phyloP scores from a whole-genome alignment of 2,888 invertebrate genomes.

The Chrysolina americana region DNA sequence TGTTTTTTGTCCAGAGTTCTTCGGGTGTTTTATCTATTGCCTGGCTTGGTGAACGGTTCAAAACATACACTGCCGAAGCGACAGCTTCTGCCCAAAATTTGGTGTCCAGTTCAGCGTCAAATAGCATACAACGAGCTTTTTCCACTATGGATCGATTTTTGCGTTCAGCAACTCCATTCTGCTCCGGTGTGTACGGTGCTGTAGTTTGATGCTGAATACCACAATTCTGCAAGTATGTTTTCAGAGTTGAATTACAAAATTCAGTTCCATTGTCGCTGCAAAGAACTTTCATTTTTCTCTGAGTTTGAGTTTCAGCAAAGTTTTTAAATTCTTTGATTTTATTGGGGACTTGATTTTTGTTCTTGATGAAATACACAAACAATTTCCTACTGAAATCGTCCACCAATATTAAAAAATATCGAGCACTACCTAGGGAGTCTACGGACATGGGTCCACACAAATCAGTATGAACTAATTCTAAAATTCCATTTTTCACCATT shows the following conservation, averaged over 20 bases:
- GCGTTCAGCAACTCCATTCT: constrained; percentile 49
- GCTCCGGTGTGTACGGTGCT: constrained; percentile 48
- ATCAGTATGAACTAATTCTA: background rate
- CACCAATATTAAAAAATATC: background rate
- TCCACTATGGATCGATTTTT: constrained; percentile 52
- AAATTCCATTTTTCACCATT: background rate
- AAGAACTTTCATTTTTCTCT: constrained; percentile 39
- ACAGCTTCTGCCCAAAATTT: constrained; percentile 57
- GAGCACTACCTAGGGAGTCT: background rate
- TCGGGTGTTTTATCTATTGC: constrained; percentile 55
- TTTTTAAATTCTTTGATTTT: background rate
- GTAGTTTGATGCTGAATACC: constrained; percentile 47
- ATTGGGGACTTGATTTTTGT: background rate
- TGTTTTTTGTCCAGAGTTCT: constrained; percentile 58
- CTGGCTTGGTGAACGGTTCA: constrained; percentile 46
- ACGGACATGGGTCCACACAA: background rate
- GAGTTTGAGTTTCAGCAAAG: constrained; percentile 15
- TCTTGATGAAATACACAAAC: background rate
- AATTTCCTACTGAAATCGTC: background rate
- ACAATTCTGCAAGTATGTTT: constrained; percentile 35
- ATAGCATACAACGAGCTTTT: constrained; percentile 55
- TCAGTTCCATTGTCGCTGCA: constrained; percentile 45
- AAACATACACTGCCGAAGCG: constrained; percentile 53
- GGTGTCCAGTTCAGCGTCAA: constrained; percentile 52
- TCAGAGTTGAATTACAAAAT: constrained; percentile 31